These are phyloP conservation scores for Holothuria leucospilota DNA, from an alignment of 53 echinoderm and acorn worm species.

Conservation along the genomic window DNA sequence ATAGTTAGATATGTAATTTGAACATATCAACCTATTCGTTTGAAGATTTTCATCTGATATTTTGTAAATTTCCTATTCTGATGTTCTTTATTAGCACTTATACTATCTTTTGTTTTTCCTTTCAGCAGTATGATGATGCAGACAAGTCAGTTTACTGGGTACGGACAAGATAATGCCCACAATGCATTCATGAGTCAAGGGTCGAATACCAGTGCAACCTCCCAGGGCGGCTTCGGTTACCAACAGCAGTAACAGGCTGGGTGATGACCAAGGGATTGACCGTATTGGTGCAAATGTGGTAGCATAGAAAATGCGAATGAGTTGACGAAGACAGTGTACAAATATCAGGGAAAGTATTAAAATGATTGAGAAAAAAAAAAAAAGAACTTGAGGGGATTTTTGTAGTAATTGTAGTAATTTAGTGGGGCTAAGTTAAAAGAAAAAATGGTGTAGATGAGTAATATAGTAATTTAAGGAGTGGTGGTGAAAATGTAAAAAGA, in stretches of 20 bases:
- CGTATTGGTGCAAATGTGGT: too few species aligned
- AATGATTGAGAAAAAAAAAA: too few species aligned
- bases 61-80: too few species aligned
- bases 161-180: conserved; percentile 14
- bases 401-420: too few species aligned
- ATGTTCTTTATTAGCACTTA: neutral
- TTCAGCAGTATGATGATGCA: conserved; percentile 41
- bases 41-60: too few species aligned
- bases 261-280: neutral
- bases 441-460: neutral
- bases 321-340: too few species aligned
- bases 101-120: neutral
- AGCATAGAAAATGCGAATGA: too few species aligned
- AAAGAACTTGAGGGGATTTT: too few species aligned
- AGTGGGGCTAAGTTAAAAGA: too few species aligned
- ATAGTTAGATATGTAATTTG: too few species aligned
- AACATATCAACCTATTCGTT: too few species aligned
- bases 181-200: conserved; percentile 6
- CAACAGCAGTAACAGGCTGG: conserved; percentile 7
- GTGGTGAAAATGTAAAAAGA: neutral
- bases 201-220: conserved; percentile 23
- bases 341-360: too few species aligned
- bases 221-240: conserved; percentile 34
- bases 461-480: neutral
- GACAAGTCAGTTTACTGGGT: conserved; percentile 29